Percentiles rank a stretch among this genome's conserved stretches.
phyloP scores from a whole-genome alignment of 2,888 invertebrate genomes.

The Pristionchus exspectatus region DNA sequence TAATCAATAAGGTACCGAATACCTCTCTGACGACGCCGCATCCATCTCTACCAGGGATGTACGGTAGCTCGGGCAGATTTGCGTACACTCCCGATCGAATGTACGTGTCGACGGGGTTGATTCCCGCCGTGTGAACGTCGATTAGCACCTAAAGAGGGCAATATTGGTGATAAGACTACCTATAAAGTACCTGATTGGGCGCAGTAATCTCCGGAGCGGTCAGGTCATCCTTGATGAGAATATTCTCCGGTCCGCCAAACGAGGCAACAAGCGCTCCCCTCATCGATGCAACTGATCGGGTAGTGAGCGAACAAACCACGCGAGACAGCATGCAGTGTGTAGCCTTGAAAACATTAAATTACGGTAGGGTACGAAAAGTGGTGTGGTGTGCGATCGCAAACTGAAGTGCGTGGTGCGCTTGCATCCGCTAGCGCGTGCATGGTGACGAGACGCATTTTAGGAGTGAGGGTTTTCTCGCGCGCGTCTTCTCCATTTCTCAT shows the following conservation, averaged over 20 bases:
- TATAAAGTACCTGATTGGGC: conserved; percentile 58
- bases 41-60: conserved; percentile 82
- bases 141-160: conserved; percentile 80
- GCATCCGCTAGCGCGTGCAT: not conserved
- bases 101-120: conserved; percentile 84
- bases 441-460: not conserved
- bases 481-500: conserved; percentile 15
- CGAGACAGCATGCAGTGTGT: not conserved
- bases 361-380: not conserved
- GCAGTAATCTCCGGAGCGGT: conserved; percentile 54
- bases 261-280: conserved; percentile 66
- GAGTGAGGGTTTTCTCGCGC: not conserved
- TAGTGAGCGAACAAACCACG: not conserved
- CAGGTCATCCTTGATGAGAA: conserved; percentile 58
- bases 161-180: not conserved
- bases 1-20: conserved; percentile 73
- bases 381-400: conserved; percentile 20
- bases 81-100: conserved; percentile 81
- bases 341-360: conserved; percentile 17
- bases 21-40: conserved; percentile 82
- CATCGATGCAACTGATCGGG: conserved; percentile 58
- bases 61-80: conserved; percentile 81
- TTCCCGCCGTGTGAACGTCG: conserved; percentile 81
- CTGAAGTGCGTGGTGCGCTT: not conserved
- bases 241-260: conserved; percentile 66